These are phyloP conservation scores for Ceyx cyanopectus DNA, from an alignment of 2,113 vertebrate species.

Conservation along the genomic window DNA sequence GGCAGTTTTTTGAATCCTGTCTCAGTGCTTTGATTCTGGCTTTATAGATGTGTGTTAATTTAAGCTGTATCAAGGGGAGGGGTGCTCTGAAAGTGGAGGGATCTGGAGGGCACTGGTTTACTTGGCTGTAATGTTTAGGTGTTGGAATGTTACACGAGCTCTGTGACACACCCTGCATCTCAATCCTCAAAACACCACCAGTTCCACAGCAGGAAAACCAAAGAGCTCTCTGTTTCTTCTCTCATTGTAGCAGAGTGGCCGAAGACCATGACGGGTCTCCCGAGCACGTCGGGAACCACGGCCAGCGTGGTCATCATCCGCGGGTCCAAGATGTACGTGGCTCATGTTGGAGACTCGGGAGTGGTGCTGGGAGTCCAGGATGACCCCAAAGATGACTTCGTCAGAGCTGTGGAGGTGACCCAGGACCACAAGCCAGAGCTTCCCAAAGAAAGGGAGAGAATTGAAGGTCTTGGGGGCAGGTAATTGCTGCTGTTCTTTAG, in stretches of 20 bases:
- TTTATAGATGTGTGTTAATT: background rate
- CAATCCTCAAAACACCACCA: background rate
- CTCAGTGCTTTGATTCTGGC: background rate
- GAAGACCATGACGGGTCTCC: conserved; percentile 95
- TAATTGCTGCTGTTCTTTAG: conserved; percentile 49
- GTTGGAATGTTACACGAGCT: fast-evolving
- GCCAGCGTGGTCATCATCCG: conserved; percentile 96
- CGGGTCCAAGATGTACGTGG: conserved; percentile 93
- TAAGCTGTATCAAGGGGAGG: background rate
- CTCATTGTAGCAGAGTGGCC: conserved; percentile 92
- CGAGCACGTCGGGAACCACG: conserved; percentile 96
- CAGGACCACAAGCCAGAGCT: conserved; percentile 98
- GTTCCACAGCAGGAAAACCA: background rate
- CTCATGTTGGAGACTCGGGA: conserved; percentile 95
- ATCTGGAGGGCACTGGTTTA: background rate
- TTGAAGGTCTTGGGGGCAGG: conserved; percentile 97
- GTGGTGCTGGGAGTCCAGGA: conserved; percentile 94
- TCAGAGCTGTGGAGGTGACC: conserved; percentile 94
- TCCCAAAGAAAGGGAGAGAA: conserved; percentile 93
- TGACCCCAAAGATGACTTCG: conserved; percentile 85
- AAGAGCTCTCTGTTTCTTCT: background rate
- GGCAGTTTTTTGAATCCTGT: fast-evolving
- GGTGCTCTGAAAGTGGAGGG: fast-evolving
- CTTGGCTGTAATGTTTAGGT: background rate
- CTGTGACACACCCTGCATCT: background rate